A percentile compares a stretch with the other conserved stretches of the same genome.
Evolutionary conservation across 2,797 vertebrate genomes (phyloP).

Genomic region (Lepus oiostolus): DNA sequence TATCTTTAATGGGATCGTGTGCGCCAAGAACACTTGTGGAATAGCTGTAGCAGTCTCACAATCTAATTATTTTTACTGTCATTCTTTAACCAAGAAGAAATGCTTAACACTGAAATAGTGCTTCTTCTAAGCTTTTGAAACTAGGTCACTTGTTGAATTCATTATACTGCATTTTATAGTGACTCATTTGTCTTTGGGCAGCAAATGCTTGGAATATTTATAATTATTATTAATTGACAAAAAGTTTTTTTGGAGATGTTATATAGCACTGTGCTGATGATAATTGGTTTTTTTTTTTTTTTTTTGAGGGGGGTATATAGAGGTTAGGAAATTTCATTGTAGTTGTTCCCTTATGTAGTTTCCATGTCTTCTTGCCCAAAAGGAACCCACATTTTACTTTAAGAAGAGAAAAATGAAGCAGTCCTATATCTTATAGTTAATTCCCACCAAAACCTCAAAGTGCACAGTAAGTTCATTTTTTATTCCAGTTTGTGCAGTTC

Average conservation of each 20-base stretch:
- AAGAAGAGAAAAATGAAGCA: not conserved
- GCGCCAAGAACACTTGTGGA: not conserved
- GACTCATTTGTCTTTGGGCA: not conserved
- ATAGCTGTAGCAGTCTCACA: slow-evolving; percentile 30
- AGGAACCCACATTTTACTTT: slow-evolving; percentile 33
- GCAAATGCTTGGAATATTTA: not conserved
- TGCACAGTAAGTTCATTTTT: not conserved
- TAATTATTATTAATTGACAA: slow-evolving; percentile 53
- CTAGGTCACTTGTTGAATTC: slow-evolving; percentile 65
- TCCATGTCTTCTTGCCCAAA: not conserved
- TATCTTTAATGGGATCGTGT: not conserved
- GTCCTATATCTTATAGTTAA: not conserved
- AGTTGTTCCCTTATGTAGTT: not conserved
- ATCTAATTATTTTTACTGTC: not conserved
- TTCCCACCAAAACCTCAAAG: not conserved
- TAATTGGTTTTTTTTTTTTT: slow-evolving; percentile 10
- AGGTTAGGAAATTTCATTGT: slow-evolving; percentile 52
- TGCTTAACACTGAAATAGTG: slow-evolving; percentile 9
- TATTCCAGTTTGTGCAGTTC: not conserved
- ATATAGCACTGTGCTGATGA: not conserved
- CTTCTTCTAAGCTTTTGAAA: slow-evolving; percentile 47
- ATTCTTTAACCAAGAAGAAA: slow-evolving; percentile 61
- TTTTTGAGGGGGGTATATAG: not conserved
- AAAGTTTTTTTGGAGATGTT: not conserved
- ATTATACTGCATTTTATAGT: slow-evolving; percentile 20